Evolutionary conservation across 1,140 invertebrate species (phyloP).

Genomic region (Drosophila takahashii): DNA sequence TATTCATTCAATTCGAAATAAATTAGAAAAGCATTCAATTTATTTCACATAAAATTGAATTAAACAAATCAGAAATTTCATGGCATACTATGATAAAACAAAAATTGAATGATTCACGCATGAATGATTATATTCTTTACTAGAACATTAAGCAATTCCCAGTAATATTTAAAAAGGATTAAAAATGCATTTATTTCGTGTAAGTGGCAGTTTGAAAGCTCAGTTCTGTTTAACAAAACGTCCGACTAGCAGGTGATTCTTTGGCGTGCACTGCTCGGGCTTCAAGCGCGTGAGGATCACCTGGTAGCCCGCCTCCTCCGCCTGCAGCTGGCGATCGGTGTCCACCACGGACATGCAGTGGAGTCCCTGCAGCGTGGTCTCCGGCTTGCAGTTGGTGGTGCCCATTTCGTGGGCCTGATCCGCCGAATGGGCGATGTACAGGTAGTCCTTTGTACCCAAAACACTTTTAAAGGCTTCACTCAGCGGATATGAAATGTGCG

Average conservation of each 20-base stretch:
- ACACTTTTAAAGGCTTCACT: constrained; percentile 86
- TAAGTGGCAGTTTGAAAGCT: constrained; percentile 31
- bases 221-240: constrained; percentile 60
- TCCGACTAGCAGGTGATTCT: constrained; percentile 96
- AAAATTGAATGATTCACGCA: no score
- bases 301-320: constrained; percentile 90
- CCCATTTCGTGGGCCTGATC: constrained; percentile 94
- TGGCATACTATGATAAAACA: no score
- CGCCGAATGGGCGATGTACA: constrained; percentile 93
- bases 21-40: no score
- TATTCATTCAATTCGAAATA: no score
- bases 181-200: constrained; percentile 50
- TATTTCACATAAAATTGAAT: no score
- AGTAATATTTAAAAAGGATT: constrained; percentile 17
- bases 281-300: constrained; percentile 91
- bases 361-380: constrained; percentile 90
- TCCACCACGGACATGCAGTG: constrained; percentile 95
- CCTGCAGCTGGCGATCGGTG: constrained; percentile 91
- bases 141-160: no score
- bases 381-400: constrained; percentile 79
- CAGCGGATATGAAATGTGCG: constrained; percentile 90
- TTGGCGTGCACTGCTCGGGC: constrained; percentile 94
- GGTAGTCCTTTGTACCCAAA: constrained; percentile 88
- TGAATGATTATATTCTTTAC: no score
- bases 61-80: no score